Evolutionary conservation across 2,888 invertebrate genomes (phyloP).

Genomic region (Tanytarsus gracilentus): DNA sequence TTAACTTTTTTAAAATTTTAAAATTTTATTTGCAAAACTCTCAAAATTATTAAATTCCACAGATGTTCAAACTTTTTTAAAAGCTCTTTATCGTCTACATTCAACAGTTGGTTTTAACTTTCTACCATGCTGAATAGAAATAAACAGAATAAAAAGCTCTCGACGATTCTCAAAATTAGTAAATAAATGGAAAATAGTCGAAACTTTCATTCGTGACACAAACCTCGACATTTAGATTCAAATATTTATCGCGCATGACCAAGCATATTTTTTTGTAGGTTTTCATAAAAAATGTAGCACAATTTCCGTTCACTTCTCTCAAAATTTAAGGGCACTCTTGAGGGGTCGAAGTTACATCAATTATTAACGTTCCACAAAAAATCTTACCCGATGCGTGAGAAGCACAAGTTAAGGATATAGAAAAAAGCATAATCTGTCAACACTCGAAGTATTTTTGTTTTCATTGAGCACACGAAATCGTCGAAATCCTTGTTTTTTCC

Average conservation of each 20-base stretch:
- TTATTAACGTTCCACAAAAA: not conserved
- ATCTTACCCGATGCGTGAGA: not conserved
- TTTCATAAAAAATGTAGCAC: slow-evolving; percentile 9
- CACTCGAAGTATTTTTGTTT: slow-evolving; percentile 16
- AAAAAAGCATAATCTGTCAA: not conserved
- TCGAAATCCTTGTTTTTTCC: slow-evolving; percentile 22
- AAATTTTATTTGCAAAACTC: too few species aligned
- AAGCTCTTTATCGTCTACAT: too few species aligned
- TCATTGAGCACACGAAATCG: slow-evolving; percentile 1
- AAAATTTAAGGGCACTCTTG: not conserved
- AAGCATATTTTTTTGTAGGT: not conserved
- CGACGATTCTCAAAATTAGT: too few species aligned
- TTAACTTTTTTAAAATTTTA: not conserved
- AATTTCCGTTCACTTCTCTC: not conserved
- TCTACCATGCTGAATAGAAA: too few species aligned
- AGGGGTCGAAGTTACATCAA: not conserved
- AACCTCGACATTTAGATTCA: not conserved
- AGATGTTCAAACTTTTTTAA: too few species aligned
- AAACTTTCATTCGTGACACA: too few species aligned
- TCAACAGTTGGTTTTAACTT: too few species aligned
- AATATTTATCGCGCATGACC: not conserved
- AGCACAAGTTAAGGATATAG: not conserved
- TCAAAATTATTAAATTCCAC: too few species aligned
- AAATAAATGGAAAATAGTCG: too few species aligned
- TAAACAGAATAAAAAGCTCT: too few species aligned